Base-by-base conservation (phyloP, 1,140 invertebrate genomes). In the Listronotus bonariensis region DNA sequence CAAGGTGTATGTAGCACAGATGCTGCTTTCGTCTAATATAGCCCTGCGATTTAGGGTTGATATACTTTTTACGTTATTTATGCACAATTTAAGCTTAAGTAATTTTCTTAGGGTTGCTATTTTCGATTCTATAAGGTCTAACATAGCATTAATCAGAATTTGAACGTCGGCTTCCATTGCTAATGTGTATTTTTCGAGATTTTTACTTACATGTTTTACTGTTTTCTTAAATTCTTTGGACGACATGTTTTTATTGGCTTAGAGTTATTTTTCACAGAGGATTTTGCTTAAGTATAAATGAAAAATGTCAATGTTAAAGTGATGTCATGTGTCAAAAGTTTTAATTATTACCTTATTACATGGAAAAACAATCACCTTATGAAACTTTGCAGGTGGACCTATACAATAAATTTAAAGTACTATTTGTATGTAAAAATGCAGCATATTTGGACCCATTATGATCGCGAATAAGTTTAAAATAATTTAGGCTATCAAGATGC, bases 111-210 rank as follows among this genome's bases (percentile, higher is more conserved):
- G 45, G 9, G 56, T 8, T 3, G 36, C 34, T 15, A 59, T 46
- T 45, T 66, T 59, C 1, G 40, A 32, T 40, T 66, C 55, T n/a
- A 66, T 59, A 7, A 59, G 12, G 3, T 59, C 64, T 49, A 66
- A 40, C 26, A 66, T 59, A 31, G 17, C 38, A 8, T 32, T 45
- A 31, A 66, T 66, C 5, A 66, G 57, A 9, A 59, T 5, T 52
- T 65, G 43, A 17, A 66, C 7, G 43, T 66, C 64, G 9, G 15
- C 17, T 38, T 66, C 64, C 56, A 66, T 66, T 7, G 55, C 64
- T 43, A 52, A 10, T 5, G 56, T 60, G 18, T 59, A 57, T 38
- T 53, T 60, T 40, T 53, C 32, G n/a, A 66, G 52, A 26, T 66
- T 66, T 60, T 20, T 53, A n/a, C 43, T 53, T 18, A 53, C 48